These are phyloP conservation scores for Drosophila arawakana DNA, from an alignment of 1,140 invertebrate genomes.

Conservation along the genomic window DNA sequence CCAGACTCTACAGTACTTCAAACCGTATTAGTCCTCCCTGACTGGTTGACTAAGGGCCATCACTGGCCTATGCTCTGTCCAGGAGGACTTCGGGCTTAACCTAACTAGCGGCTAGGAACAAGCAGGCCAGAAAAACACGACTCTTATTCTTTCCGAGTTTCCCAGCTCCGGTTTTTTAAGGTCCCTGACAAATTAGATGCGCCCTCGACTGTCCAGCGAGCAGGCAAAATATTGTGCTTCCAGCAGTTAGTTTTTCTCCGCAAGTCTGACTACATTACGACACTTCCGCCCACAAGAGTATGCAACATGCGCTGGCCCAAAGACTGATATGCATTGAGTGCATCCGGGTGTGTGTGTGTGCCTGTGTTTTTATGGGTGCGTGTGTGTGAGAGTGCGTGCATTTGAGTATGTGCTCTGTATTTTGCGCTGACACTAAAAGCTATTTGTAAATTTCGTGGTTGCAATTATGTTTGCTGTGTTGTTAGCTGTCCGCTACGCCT, in stretches of 20 bases:
- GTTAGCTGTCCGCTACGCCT: conserved; percentile 40
- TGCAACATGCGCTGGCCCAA: conserved; percentile 49
- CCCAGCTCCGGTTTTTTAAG: background rate
- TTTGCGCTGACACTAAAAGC: conserved; percentile 79
- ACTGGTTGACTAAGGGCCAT: no score
- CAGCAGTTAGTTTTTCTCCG: conserved; percentile 3
- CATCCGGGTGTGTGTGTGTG: conserved; percentile 42
- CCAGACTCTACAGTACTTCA: no score
- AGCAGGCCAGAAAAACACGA: conserved; percentile 13
- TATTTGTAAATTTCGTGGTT: conserved; percentile 82
- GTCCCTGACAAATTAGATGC: conserved; percentile 75
- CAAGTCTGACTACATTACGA: conserved; percentile 56
- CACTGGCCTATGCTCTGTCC: no score
- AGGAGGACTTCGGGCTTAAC: no score
- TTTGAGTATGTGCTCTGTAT: conserved; percentile 51
- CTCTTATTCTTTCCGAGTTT: background rate
- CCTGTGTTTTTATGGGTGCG: background rate
- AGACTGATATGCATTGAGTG: conserved; percentile 76
- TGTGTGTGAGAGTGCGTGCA: conserved; percentile 14
- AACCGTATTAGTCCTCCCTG: no score
- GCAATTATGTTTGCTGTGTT: conserved; percentile 81
- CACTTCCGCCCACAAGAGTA: conserved; percentile 60
- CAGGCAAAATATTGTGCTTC: conserved; percentile 66
- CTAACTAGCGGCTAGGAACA: conserved; percentile 15
- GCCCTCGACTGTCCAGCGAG: conserved; percentile 63